Evolutionary conservation across 1,140 invertebrate genomes (phyloP).

Genomic region (Bombus ignitus): DNA sequence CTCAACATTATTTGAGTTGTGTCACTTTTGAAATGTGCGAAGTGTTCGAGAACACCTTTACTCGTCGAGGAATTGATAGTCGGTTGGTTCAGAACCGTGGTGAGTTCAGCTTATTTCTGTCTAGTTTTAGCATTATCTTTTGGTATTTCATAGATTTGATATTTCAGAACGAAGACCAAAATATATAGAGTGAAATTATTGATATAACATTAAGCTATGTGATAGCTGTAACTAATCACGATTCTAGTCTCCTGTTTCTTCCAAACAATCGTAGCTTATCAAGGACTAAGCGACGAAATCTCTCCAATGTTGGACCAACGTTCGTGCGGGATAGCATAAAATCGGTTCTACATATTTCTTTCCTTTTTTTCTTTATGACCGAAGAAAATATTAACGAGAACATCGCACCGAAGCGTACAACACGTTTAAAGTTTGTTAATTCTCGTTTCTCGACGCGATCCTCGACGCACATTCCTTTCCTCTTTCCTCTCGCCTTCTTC

Average conservation of each 20-base stretch:
- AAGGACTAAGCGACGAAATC: neutral
- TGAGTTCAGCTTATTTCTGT: neutral
- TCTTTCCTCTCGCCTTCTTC: neutral
- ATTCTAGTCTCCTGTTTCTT: neutral
- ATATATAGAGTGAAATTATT: neutral
- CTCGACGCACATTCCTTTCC: neutral
- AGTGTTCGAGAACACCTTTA: neutral
- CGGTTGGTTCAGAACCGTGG: neutral
- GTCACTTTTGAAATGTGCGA: neutral
- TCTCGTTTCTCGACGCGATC: slow-evolving; percentile 11
- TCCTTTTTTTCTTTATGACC: neutral
- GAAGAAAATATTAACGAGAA: neutral
- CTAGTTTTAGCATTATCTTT: neutral
- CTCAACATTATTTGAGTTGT: neutral
- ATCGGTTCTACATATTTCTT: neutral
- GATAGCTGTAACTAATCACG: neutral
- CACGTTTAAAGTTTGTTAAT: slow-evolving; percentile 24
- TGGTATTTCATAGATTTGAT: neutral
- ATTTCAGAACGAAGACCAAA: neutral
- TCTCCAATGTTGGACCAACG: neutral
- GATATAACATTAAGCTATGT: neutral
- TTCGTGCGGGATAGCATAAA: neutral
- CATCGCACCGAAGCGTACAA: slow-evolving; percentile 31
- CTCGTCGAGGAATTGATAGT: neutral
- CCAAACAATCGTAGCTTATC: neutral